Conservation (phyloP, 1,140 invertebrate species). For the Camponotus floridanus region DNA sequence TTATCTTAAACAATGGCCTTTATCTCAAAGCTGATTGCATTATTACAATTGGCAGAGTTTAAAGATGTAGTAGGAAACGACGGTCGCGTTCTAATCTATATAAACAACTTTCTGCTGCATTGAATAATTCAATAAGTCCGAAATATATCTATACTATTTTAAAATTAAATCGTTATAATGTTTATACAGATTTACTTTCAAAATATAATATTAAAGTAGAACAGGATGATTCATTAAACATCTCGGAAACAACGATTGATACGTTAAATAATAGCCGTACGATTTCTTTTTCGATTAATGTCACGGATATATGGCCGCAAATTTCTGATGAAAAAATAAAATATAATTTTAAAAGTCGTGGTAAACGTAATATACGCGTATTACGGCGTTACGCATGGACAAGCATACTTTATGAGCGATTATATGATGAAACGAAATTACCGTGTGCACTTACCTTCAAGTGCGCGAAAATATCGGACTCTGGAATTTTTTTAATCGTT, state of each 20-base stretch:
- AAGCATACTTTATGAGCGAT: conserved; percentile 3
- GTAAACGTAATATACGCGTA: conserved; percentile 13
- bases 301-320: conserved; percentile 5
- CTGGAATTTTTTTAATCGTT: neutral
- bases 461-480: neutral
- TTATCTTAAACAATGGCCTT: neutral
- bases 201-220: neutral
- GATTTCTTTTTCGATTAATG: conserved; percentile 16
- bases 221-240: neutral
- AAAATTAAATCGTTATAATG: conserved; percentile 12
- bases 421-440: conserved; percentile 13
- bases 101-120: conserved; percentile 4
- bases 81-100: conserved; percentile 5
- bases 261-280: conserved; percentile 14
- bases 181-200: conserved; percentile 2
- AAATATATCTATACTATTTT: conserved; percentile 21
- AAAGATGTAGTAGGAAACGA: conserved; percentile 6
- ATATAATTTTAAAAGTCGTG: conserved; percentile 11
- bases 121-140: neutral
- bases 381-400: no score
- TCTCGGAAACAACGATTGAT: neutral
- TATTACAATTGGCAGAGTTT: neutral
- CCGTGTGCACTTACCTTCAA: conserved; percentile 16
- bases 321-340: conserved; percentile 11
- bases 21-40: neutral